Evolutionary conservation across 1,140 invertebrate species (phyloP), one percentile per base, ranked within the genome.

Genomic region (Hirudo medicinalis): DNA sequence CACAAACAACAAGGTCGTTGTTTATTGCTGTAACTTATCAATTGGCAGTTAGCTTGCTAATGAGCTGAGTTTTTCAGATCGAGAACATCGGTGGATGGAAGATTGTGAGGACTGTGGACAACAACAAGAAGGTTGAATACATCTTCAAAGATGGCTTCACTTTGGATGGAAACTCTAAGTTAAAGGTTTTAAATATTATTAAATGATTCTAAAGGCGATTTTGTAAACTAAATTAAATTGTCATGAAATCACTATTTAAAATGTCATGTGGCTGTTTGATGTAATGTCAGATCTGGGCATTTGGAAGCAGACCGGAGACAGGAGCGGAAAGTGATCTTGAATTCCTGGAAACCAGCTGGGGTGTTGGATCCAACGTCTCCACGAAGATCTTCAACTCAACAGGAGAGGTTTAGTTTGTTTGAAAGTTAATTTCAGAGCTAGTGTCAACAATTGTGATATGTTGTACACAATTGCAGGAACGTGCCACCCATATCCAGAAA

Each of bases 401-500:
- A 17, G 80, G 81, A 70, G 81, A 82, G 63, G 80, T 76, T 29
- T 43, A 3, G 32, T 36, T 36, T 49, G 43, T 49, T 49, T 49
- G 15, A 49, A 11, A 49, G 43, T 68, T 71, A 72, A 71, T 25
- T 60, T 60, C n/a, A 22, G 55, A 60, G n/a, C 2, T 60, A 2
- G 6, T 60, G n/a, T 60, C n/a, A 60, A 8, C 8, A 60, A 60
- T 49, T 11, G 11, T 49, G 1, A 49, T 49, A 5, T 49, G 43
- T 17, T 49, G 3, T 49, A 17, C 3, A 15, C 43, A 2, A 11
- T 0, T 32, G 11, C 69, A 75, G 74, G 75, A 82, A 70, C 76
- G 80, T 63, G 81, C 81, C 32, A 83, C 80, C 13, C 81, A 82
- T 76, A 78, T 77, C 25, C 80, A 82, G 73, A 82, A 80, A 72